Evolutionary conservation across 2,888 invertebrate genomes (phyloP).

Genomic region (Trilocha varians): DNA sequence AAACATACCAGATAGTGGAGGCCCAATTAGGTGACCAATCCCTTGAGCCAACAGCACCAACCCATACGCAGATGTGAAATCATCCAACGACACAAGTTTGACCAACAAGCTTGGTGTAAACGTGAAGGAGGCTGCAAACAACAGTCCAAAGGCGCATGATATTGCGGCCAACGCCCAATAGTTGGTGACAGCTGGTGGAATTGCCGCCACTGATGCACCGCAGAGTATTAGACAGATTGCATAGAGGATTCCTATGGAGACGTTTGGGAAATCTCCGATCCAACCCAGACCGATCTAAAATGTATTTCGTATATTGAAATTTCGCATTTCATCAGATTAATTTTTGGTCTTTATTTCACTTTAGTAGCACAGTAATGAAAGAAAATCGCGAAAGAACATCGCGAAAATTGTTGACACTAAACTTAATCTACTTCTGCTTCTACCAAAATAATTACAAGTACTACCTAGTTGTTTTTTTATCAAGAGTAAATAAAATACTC

Average conservation of each 20-base stretch:
- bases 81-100: constrained; percentile 89
- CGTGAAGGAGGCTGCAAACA: constrained; percentile 93
- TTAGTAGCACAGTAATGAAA: too few species aligned
- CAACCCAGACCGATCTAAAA: constrained; percentile 85
- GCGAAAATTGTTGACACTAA: too few species aligned
- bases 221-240: constrained; percentile 82
- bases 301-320: too few species aligned
- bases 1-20: constrained; percentile 86
- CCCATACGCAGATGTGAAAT: constrained; percentile 95
- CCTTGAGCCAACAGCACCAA: constrained; percentile 92
- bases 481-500: too few species aligned
- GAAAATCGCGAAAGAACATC: too few species aligned
- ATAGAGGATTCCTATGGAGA: constrained; percentile 88
- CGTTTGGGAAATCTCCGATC: constrained; percentile 89
- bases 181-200: constrained; percentile 68
- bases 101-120: constrained; percentile 93
- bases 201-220: constrained; percentile 74
- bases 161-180: constrained; percentile 64
- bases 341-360: too few species aligned
- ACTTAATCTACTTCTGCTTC: too few species aligned
- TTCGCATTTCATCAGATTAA: too few species aligned
- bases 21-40: constrained; percentile 92
- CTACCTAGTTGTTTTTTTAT: too few species aligned
- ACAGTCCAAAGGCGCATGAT: constrained; percentile 85
- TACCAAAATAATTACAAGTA: too few species aligned